These are phyloP conservation scores for Autographa pulchrina DNA, from an alignment of 2,888 invertebrate species.

Conservation along the genomic window DNA sequence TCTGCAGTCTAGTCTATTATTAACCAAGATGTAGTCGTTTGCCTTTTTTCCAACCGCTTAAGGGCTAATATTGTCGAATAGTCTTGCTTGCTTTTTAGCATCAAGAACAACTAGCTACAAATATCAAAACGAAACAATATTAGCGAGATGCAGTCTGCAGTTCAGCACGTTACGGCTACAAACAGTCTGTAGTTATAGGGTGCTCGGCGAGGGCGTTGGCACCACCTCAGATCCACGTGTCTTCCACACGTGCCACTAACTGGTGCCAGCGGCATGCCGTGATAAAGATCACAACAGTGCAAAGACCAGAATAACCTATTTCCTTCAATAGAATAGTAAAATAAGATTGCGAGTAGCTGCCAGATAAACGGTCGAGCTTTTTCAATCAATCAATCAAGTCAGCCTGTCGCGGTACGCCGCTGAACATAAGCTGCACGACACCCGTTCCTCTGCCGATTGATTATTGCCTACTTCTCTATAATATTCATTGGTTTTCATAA, in stretches of 20 bases:
- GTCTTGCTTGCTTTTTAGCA: neutral
- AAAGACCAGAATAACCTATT: slow-evolving; percentile 51
- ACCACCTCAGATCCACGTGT: slow-evolving; percentile 35
- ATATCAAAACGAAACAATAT: neutral
- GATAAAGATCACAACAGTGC: slow-evolving; percentile 55
- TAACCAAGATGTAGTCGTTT: no score
- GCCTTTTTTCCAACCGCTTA: no score
- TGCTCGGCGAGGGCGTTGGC: slow-evolving; percentile 36
- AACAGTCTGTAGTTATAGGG: slow-evolving; percentile 47
- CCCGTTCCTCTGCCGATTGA: no score
- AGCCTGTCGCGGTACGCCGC: no score
- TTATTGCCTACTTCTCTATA: no score
- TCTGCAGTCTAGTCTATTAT: no score
- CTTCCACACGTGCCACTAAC: slow-evolving; percentile 28
- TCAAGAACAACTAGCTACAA: neutral
- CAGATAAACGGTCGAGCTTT: neutral
- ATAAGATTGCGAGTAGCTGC: slow-evolving; percentile 19
- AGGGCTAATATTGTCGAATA: no score
- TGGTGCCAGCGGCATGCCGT: slow-evolving; percentile 39
- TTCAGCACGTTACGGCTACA: slow-evolving; percentile 29
- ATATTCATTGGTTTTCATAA: no score
- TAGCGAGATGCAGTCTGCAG: slow-evolving; percentile 7
- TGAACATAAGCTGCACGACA: no score
- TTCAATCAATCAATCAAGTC: neutral
- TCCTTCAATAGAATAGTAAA: slow-evolving; percentile 50